A percentile compares a stretch with the other conserved stretches of the same genome.
These are phyloP conservation scores for Erythrocercus mccallii DNA, from an alignment of 2,113 vertebrate species.

Conservation along the genomic window DNA sequence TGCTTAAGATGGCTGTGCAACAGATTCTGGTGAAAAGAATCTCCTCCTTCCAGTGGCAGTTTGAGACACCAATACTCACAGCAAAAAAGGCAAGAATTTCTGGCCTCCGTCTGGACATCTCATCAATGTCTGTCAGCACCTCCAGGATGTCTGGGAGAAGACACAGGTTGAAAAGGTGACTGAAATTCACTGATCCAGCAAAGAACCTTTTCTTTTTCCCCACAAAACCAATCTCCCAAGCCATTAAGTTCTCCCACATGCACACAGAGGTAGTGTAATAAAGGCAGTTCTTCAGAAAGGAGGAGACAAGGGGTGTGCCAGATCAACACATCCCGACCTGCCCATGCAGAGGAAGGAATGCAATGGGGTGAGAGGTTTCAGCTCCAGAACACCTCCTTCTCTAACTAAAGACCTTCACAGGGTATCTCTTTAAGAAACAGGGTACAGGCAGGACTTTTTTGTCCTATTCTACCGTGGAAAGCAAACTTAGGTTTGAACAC, in stretches of 20 bases:
- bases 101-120: slow-evolving; percentile 93
- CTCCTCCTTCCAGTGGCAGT: not conserved
- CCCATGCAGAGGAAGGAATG: not conserved
- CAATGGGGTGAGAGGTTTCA: not conserved
- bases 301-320: not conserved
- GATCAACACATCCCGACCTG: not conserved
- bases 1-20: not conserved
- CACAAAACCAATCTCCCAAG: not conserved
- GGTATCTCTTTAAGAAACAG: not conserved
- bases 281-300: not conserved
- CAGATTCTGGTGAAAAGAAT: not conserved
- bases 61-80: slow-evolving; percentile 73
- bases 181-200: not conserved
- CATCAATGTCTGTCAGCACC: slow-evolving; percentile 92
- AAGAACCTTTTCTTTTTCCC: not conserved
- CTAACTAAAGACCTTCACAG: not conserved
- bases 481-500: not conserved
- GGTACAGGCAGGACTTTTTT: not conserved
- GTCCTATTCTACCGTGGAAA: not conserved
- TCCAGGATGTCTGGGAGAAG: slow-evolving; percentile 85
- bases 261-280: not conserved
- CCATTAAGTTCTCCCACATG: not conserved
- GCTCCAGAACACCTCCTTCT: not conserved
- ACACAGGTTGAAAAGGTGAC: not conserved
- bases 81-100: slow-evolving; percentile 95